Evolutionary conservation across 2,888 invertebrate species (phyloP), one percentile per base, ranked within the genome.

Genomic region (Merodon equestris): DNA sequence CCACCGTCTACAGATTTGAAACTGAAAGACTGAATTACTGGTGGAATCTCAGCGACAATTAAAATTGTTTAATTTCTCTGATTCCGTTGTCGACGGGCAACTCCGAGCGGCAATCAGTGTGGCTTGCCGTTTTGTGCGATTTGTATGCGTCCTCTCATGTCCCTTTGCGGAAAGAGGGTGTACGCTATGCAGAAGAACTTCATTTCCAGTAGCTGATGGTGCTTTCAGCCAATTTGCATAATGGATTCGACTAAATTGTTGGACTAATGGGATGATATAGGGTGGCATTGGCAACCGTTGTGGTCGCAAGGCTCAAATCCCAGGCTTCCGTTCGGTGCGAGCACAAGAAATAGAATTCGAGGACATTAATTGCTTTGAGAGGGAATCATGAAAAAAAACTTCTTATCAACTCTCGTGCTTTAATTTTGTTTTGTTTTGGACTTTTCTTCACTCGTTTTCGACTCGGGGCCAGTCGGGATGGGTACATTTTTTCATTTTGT

Each of bases 171-270:
- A 2, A 27, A 27, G 27, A 4, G 27, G 27, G 27, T 27, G 27
- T 7, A 27, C 3, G 27, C 27, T 4, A 27, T 27, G 27, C 27
- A 27, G 27, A 27, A 27, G 27, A 27, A 27, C 27, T 27, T 7
- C 27, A 27, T 7, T 27, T 27, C 27, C 7, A 27, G 27, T n/a
- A n/a, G n/a, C n/a, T 34, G 50, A 17, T 14, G 36, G 9, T 67
- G 44, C 73, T 73, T 79, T 68, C 38, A 70, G 60, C 68, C 70
- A 79, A 79, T 79, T 79, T 79, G 74, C 74, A 79, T 79, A 79
- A 79, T 79, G 74, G 74, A 73, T 70, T 74, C 63, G 34, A 74
- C 79, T 68, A 64, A 79, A 79, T 74, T 64, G 79, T 34, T 40
- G 27, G 2, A 27, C 27, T 7, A 2, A 27, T 27, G 27, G 27